phyloP scores from a whole-genome alignment of 2,113 vertebrate species.

The Dicaeum eximium region DNA sequence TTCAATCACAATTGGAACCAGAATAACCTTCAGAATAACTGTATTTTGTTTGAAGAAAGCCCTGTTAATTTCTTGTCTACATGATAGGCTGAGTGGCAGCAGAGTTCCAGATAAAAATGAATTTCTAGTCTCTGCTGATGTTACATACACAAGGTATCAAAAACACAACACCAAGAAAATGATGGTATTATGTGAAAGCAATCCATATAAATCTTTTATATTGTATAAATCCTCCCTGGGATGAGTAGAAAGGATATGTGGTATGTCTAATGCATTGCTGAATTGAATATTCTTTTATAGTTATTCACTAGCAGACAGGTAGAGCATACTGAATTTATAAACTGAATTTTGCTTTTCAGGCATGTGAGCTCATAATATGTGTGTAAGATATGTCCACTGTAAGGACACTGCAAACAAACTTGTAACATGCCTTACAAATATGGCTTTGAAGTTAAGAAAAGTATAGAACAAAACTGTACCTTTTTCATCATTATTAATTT shows the following conservation, averaged over 20 bases:
- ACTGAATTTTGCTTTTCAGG: conserved; percentile 42
- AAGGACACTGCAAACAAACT: not conserved
- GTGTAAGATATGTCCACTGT: not conserved
- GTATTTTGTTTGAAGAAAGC: conserved; percentile 17
- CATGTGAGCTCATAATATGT: not conserved
- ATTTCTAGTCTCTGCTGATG: conserved; percentile 41
- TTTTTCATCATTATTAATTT: conserved; percentile 1
- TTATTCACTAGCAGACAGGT: conserved; percentile 46
- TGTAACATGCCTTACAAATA: not conserved
- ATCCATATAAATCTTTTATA: conserved; percentile 54
- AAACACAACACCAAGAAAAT: conserved; percentile 48
- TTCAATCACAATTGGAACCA: conserved; percentile 3
- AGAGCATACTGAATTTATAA: conserved; percentile 38
- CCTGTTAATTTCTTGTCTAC: conserved; percentile 51
- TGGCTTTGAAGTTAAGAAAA: not conserved
- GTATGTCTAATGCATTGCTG: conserved; percentile 15
- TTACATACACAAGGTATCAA: conserved; percentile 58
- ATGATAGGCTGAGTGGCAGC: conserved; percentile 14
- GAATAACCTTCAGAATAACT: not conserved
- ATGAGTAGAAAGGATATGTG: conserved; percentile 44
- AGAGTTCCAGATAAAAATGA: conserved; percentile 47
- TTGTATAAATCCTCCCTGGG: conserved; percentile 1
- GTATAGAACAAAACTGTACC: not conserved
- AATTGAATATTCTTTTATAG: conserved; percentile 38
- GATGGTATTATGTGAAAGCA: conserved; percentile 47